Evolutionary conservation across 2,888 invertebrate genomes (phyloP).

Genomic region (Ichneumoninae sp.): DNA sequence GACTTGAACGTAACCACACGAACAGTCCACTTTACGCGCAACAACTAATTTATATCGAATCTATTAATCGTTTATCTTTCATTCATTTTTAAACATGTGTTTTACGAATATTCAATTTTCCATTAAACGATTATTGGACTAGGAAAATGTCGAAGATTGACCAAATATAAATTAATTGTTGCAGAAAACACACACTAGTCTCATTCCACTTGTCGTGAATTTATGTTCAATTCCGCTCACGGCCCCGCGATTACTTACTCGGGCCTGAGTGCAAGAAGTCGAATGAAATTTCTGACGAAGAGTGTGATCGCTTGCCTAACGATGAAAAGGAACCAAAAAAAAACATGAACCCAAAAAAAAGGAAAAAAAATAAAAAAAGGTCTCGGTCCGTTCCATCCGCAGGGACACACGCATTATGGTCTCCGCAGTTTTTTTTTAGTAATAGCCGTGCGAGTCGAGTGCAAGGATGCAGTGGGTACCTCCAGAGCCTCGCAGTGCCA

Average conservation of each 20-base stretch:
- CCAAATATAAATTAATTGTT: no score
- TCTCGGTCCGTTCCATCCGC: conserved; percentile 45
- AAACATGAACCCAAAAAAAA: not conserved
- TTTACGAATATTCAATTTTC: no score
- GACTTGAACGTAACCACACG: no score
- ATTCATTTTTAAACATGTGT: no score
- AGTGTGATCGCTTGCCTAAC: not conserved
- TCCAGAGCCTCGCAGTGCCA: conserved; percentile 34
- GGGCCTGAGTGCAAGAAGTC: not conserved
- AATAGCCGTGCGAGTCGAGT: conserved; percentile 38
- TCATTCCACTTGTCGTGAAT: not conserved
- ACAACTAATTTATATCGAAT: no score
- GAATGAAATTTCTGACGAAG: conserved; percentile 9
- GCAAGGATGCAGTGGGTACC: not conserved
- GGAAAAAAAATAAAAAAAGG: conserved; percentile 13
- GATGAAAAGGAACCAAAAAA: not conserved
- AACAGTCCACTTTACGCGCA: no score
- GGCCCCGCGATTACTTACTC: not conserved
- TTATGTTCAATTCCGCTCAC: conserved; percentile 3
- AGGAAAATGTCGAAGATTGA: no score
- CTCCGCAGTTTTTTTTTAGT: conserved; percentile 56
- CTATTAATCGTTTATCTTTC: no score
- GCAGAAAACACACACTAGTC: not conserved
- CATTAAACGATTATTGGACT: no score
- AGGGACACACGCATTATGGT: conserved; percentile 46